These are phyloP conservation scores for Mallotus villosus DNA, from an alignment of 2,797 vertebrate species.

Conservation along the genomic window DNA sequence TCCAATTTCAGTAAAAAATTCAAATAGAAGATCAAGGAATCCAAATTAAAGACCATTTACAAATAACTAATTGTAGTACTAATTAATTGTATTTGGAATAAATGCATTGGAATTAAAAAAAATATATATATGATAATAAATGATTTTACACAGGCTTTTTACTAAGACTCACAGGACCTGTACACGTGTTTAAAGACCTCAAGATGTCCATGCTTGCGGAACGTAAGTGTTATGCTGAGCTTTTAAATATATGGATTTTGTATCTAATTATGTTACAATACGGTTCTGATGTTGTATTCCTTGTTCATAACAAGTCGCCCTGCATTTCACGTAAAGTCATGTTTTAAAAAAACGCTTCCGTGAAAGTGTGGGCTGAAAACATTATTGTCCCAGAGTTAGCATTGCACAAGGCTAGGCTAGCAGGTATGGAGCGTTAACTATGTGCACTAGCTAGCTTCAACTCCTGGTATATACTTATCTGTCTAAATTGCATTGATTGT, in stretches of 20 bases:
- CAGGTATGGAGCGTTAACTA: too few species aligned
- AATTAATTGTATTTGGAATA: neutral
- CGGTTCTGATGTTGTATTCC: fast-evolving
- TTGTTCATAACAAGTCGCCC: fast-evolving
- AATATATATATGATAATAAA: neutral
- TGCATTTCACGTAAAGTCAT: fast-evolving
- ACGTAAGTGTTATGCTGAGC: conserved; percentile 69
- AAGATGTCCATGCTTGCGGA: conserved; percentile 90
- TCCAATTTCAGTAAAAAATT: neutral
- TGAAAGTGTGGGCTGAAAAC: neutral
- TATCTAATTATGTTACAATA: neutral
- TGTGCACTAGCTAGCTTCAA: too few species aligned
- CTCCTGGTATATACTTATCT: too few species aligned
- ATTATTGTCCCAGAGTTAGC: neutral
- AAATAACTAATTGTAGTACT: neutral
- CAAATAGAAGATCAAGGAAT: neutral
- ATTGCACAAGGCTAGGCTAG: too few species aligned
- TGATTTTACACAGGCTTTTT: conserved; percentile 65
- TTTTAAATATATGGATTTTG: neutral
- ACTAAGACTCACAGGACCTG: neutral
- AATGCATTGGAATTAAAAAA: neutral
- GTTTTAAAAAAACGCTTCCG: neutral
- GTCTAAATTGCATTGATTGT: too few species aligned
- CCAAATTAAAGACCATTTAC: too few species aligned
- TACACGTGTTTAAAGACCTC: conserved; percentile 63